Base-by-base conservation (phyloP, 2,797 vertebrate species). In the Sparidentex hasta region DNA sequence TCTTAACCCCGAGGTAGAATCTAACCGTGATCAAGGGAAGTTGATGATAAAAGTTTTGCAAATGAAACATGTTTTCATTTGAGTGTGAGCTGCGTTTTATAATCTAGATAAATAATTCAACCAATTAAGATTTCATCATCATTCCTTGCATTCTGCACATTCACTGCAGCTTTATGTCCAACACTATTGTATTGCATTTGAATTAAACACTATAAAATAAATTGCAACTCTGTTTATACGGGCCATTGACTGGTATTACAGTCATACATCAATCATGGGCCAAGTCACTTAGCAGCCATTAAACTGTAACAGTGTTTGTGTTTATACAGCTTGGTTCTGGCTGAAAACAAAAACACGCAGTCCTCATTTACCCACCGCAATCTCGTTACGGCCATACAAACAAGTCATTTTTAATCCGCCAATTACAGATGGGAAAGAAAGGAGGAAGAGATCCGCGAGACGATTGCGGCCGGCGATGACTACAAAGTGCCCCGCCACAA, bases 291-390 rank as follows among this genome's bases (percentile, higher is more conserved):
- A 89, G 90, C 82, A 78, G 81, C 84, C 90, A 92, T 92, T 93
- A 90, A 90, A 88, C 74, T 85, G 73, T 80, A 93, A 92, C 90
- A 89, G 87, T 90, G 86, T 92, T 93, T 91, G 90, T 89, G 86
- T 92, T 92, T 87, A 83, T 81, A 80, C 90, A 90, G 88, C 89
- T 89, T 54, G 81, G 79, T 90, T 87, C 75, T 17, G 71, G 66
- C 82, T 33, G 83, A 90, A 88, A 92, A 92, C 88, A 90, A 90
- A 92, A 93, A 90, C 93, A 91, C 68, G 81, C 84, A 63, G 66
- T 86, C 56, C 82, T 90, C 86, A 83, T 90, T 93, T 89, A 74
- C 76, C 74, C 63, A 57, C 91, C 87, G 1, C 93, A 88, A 87
- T 90, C 85, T 89, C 78, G 88, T 93, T 89, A 93, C 13, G 47